Evolutionary conservation across 2,113 vertebrate species (phyloP), one percentile per base, ranked within the genome.

Genomic region (Myotis brandtii): DNA sequence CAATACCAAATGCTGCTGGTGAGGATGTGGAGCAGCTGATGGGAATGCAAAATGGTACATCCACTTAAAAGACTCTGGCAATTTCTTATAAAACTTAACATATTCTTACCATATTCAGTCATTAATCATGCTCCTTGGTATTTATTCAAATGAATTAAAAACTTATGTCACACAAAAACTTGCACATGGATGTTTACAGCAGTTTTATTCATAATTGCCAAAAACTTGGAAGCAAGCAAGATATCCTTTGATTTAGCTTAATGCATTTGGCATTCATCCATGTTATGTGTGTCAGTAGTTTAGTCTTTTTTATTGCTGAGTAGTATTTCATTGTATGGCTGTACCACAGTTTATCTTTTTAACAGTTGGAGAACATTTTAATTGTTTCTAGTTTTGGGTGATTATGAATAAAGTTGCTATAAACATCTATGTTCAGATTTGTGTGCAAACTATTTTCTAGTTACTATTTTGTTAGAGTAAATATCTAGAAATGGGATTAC

Each of bases 1-100:
- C 25, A 80, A 30, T 43, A 87, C 12, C 30, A 93, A 69, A 86
- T 86, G 21, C 48, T 86, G 48, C 37, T 86, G 48, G 37, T 9
- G 30, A 86, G 72, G 9, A 52, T 86, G n/a, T 69, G 11, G 48
- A 86, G 30, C 72, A 56, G 18, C 48, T 69, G 34, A 23, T 77
- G 37, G 34, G 27, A 84, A 86, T 77, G 72, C 81, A 77, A 54
- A 86, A 56, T 67, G 27, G 14, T 54, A 54, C 5, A 54, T n/a
- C 46, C 27, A 67, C 27, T 67, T 76, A 27, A 32, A 72, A 80
- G 50, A 80, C 32, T 67, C 20, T 59, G 75, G 13, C 75, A 76
- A 20, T 70, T 77, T 77, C 37, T 90, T 79, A 69, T 25, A 70
- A 32, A 94, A 85, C 40, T 85, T 50, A 70, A 89, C 52, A 84